Base-by-base conservation (phyloP, 2,797 vertebrate species). In the Hybognathus amarus region DNA sequence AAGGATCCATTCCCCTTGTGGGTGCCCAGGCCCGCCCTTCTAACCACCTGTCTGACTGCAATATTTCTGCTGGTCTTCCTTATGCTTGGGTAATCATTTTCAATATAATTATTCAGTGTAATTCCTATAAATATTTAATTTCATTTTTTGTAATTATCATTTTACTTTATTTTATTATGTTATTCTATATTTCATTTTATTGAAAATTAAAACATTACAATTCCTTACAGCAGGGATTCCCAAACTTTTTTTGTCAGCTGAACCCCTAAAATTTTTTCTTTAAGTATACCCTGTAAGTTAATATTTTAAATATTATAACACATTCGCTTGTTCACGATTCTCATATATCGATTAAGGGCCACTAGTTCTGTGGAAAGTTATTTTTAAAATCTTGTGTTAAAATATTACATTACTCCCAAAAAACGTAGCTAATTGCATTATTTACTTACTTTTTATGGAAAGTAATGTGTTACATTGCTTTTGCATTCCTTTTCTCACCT, bases 41-140 rank as follows among this genome's bases (percentile, higher is more conserved):
- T 95, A 27, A 79, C 77, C 5, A 67, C 88, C 85, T 94, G 92
- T 90, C 90, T 95, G 80, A 91, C 89, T 17, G 74, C 92, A 56
- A 63, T 92, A 45, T 84, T 95, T 42, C 89, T 94, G 83, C 85
- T 95, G 77, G 80, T 95, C 2, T 87, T 92, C 79, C 84, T 94
- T 71, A 90, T 89, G 77, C 85, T 95, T 13, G 90, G 93, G 94
- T 95, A 91, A 90, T 45, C 79, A 52, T 67, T 38, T 47, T 47
- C 4, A 2, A 4, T 13, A 20, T 36, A 40, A 59, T 79, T 38
- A 5, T 68, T 52, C 22, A 24, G 7, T 50, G 27, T 12, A 30
- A 13, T 56, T 27, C 17, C 27, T 69, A 40, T 27, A 27, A 13
- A 15, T 27, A 27, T 61, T 61, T 59, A 2, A 12, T 24, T 24